Base-by-base conservation (phyloP, 2,113 vertebrate species). In the Athene noctua region DNA sequence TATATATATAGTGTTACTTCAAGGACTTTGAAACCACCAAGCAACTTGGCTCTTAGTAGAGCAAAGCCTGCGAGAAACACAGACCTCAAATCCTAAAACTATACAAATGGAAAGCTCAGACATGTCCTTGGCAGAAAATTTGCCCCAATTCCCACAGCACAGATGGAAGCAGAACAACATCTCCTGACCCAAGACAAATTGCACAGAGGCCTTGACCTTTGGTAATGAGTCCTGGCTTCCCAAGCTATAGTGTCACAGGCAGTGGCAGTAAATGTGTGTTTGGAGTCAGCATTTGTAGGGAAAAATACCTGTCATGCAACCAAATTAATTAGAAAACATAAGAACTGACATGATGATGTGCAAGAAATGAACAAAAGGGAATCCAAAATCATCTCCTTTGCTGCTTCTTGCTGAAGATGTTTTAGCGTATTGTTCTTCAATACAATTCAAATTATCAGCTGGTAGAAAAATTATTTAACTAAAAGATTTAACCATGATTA, bases 401-500 rank as follows among this genome's bases (percentile, higher is more conserved):
- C 72, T 62, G 81, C 61, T 92, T 96, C 72, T 77, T 8, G 18
- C n/a, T 44, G 23, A 96, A 91, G 55, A 30, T 59, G 52, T 68
- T 93, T 87, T 59, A 93, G 25, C 10, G 55, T 86, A 84, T 68
- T 85, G 77, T 67, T 97, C 78, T 82, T 90, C 65, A 87, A 74
- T 54, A 57, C 75, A 96, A 95, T 87, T 95, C 88, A 74, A 88
- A 92, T 94, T 85, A 90, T 91, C 54, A 80, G 40, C 92, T 95
- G 62, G 40, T 59, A 63, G 79, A 97, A 97, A 55, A 78, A 95
- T 96, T 95, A 97, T 71, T 80, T 81, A 88, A 90, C 90, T 96
- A 75, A 80, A 96, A 94, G 84, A 86, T 89, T 96, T 94, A 96
- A 82, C 78, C 34, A 11, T 95, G 77, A 96, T 86, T 95, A 83